phyloP scores from a whole-genome alignment of 1,140 invertebrate species.

The Macrobrachium nipponense region DNA sequence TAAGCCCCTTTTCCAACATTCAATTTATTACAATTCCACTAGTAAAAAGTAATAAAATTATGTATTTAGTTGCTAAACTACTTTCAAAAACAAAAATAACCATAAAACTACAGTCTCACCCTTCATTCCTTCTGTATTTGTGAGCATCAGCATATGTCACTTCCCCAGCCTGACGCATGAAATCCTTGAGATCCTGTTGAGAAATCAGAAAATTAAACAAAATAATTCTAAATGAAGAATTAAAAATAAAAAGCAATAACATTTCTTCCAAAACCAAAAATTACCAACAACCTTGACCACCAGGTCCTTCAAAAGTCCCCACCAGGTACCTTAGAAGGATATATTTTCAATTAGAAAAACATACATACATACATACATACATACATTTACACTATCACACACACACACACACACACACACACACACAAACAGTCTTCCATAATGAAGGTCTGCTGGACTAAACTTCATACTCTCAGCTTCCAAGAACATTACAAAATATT shows the following conservation, averaged over 20 bases:
- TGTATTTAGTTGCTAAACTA: not conserved
- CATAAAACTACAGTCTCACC: conserved; percentile 75
- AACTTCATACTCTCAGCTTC: conserved; percentile 91
- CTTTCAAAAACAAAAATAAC: not conserved
- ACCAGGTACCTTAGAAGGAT: conserved; percentile 30
- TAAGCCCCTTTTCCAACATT: not conserved
- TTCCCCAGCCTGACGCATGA: conserved; percentile 98
- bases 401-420: not conserved
- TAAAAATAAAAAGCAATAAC: not conserved
- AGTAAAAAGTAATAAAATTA: not conserved
- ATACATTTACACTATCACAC: not conserved
- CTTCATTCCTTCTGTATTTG: conserved; percentile 95
- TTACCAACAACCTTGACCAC: conserved; percentile 10
- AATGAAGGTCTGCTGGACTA: conserved; percentile 97
- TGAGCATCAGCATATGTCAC: conserved; percentile 99
- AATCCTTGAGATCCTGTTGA: conserved; percentile 95
- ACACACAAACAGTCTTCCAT: conserved; percentile 74
- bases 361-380: conserved; percentile 8
- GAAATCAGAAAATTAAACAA: conserved; percentile 14
- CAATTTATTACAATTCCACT: not conserved
- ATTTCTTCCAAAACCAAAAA: not conserved
- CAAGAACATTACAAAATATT: too few species aligned
- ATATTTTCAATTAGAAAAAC: not conserved
- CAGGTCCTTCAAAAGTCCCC: not conserved
- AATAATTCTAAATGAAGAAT: not conserved